These are phyloP conservation scores for Chaetura pelagica DNA, from an alignment of 2,113 vertebrate genomes.

Conservation along the genomic window DNA sequence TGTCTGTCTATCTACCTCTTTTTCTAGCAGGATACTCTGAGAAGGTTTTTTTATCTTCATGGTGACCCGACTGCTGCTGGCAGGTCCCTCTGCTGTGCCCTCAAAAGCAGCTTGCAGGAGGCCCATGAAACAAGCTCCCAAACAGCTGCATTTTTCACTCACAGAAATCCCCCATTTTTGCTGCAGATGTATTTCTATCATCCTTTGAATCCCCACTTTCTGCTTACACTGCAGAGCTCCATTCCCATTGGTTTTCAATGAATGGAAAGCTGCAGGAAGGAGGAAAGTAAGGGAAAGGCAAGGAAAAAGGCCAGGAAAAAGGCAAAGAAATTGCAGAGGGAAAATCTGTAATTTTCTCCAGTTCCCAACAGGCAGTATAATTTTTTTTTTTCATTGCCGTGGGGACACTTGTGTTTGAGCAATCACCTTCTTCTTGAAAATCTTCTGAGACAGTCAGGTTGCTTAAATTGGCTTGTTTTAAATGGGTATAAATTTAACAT, in stretches of 20 bases:
- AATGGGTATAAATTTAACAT: neutral
- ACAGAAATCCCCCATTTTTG: neutral
- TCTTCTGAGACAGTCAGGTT: neutral
- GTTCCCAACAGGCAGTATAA: neutral
- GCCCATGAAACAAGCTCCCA: neutral
- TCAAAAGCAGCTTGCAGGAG: neutral
- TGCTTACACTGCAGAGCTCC: neutral
- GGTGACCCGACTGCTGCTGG: neutral
- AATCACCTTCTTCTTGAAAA: neutral
- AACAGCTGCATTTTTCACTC: neutral
- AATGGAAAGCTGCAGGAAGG: neutral
- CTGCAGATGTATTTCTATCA: neutral
- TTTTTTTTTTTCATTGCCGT: neutral
- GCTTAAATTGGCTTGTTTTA: conserved; percentile 32
- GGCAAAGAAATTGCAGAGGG: neutral
- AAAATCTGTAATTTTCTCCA: neutral
- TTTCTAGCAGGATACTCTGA: neutral
- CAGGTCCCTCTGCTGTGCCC: neutral
- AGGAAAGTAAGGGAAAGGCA: neutral
- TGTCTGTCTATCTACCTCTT: neutral
- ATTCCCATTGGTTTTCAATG: neutral
- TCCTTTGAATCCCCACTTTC: neutral
- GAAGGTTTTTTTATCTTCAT: neutral
- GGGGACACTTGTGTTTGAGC: neutral
- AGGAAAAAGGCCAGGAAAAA: neutral